These are phyloP conservation scores for Peromyscus californicus DNA, from an alignment of 2,113 vertebrate genomes.

Conservation along the genomic window DNA sequence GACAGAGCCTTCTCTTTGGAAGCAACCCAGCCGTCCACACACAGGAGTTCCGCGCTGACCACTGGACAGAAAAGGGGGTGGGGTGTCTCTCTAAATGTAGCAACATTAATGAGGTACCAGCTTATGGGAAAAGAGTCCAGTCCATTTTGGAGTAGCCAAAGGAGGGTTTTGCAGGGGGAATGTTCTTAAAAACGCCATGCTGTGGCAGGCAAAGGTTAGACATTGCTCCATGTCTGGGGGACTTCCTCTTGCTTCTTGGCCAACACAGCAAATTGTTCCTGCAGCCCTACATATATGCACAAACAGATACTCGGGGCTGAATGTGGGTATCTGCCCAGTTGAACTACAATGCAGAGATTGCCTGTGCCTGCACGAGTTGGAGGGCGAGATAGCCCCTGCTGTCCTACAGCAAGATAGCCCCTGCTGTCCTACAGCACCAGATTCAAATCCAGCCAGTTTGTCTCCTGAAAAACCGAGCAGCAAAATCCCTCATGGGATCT, in stretches of 20 bases:
- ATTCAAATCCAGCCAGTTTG: not conserved
- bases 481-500: not conserved
- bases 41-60: rapidly evolving
- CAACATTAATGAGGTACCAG: not conserved
- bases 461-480: not conserved
- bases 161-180: rapidly evolving
- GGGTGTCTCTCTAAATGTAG: not conserved
- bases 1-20: not conserved
- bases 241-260: not conserved
- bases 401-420: not conserved
- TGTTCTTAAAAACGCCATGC: rapidly evolving
- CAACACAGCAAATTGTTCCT: not conserved
- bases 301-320: not conserved
- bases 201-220: rapidly evolving
- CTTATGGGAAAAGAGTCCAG: not conserved
- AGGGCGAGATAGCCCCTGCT: not conserved
- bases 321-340: not conserved
- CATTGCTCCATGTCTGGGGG: rapidly evolving
- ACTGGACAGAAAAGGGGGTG: rapidly evolving
- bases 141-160: not conserved
- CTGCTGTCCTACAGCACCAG: rapidly evolving
- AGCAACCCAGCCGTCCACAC: not conserved
- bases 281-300: not conserved
- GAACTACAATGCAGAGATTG: not conserved
- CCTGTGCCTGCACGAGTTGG: rapidly evolving